Evolutionary conservation across 2,113 vertebrate species (phyloP).

Genomic region (Prionailurus bengalensis): DNA sequence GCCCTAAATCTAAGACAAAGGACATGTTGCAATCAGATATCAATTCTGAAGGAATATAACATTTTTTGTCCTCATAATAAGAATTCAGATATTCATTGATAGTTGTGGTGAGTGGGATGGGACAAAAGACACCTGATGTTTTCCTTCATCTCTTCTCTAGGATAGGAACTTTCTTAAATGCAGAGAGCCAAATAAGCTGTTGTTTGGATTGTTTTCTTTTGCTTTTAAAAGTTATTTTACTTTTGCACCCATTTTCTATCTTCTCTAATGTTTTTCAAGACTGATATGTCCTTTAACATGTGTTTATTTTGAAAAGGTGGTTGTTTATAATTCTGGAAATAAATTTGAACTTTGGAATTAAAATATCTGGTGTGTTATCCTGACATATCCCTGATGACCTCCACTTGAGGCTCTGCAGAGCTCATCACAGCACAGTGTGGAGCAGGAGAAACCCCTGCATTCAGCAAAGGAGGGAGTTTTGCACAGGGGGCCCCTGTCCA

Average conservation of each 20-base stretch:
- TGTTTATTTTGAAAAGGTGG: background rate
- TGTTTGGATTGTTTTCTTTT: background rate
- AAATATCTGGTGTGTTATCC: background rate
- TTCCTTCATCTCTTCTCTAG: background rate
- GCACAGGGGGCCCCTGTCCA: background rate
- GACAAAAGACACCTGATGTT: background rate
- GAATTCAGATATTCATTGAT: background rate
- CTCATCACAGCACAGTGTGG: too few relatives aligned
- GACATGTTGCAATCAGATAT: background rate
- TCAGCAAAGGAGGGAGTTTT: background rate
- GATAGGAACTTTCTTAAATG: background rate
- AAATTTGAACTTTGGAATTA: constrained; percentile 44
- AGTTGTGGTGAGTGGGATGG: too few relatives aligned
- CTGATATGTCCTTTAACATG: background rate
- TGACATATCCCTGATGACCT: background rate
- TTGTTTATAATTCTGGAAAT: constrained; percentile 26
- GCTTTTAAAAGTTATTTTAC: background rate
- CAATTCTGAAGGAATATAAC: background rate
- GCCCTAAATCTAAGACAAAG: background rate
- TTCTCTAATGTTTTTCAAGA: background rate
- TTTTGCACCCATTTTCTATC: background rate
- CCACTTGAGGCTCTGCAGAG: background rate
- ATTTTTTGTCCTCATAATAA: background rate
- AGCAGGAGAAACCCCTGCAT: background rate
- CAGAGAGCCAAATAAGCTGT: background rate